Conservation (phyloP, 2,888 invertebrate genomes). For the Candidula unifasciata region DNA sequence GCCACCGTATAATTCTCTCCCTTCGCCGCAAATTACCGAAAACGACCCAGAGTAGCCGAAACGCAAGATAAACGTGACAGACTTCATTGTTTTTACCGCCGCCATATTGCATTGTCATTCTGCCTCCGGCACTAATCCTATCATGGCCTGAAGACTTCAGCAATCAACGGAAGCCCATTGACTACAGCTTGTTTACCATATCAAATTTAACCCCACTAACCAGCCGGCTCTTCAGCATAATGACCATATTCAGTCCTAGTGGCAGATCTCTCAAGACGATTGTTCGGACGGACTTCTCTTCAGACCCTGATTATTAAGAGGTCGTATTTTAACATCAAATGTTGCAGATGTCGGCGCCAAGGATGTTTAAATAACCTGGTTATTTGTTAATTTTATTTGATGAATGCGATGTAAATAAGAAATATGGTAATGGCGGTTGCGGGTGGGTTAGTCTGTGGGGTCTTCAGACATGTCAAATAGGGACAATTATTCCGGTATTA, state of each 20-base stretch:
- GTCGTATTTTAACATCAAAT: too few species aligned
- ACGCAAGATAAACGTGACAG: slow-evolving; percentile 42
- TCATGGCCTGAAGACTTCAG: neutral
- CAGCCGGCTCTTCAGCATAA: neutral
- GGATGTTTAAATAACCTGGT: neutral
- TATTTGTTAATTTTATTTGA: neutral
- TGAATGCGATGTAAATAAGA: too few species aligned
- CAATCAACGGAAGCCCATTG: slow-evolving; percentile 33
- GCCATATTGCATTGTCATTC: neutral
- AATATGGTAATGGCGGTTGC: too few species aligned
- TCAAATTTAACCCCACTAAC: slow-evolving; percentile 27
- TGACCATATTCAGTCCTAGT: neutral
- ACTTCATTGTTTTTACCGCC: slow-evolving; percentile 34
- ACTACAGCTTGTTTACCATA: slow-evolving; percentile 37
- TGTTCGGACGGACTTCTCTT: too few species aligned
- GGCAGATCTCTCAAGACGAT: neutral
- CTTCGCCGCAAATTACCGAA: slow-evolving; percentile 43
- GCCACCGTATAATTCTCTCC: slow-evolving; percentile 9
- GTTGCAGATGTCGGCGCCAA: too few species aligned
- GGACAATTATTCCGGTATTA: too few species aligned
- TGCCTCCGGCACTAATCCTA: neutral
- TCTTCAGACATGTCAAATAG: too few species aligned
- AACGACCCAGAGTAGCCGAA: slow-evolving; percentile 43
- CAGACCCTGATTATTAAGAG: too few species aligned
- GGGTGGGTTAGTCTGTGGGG: too few species aligned